phyloP scores from a whole-genome alignment of 2,113 vertebrate genomes.

The Cavia porcellus region DNA sequence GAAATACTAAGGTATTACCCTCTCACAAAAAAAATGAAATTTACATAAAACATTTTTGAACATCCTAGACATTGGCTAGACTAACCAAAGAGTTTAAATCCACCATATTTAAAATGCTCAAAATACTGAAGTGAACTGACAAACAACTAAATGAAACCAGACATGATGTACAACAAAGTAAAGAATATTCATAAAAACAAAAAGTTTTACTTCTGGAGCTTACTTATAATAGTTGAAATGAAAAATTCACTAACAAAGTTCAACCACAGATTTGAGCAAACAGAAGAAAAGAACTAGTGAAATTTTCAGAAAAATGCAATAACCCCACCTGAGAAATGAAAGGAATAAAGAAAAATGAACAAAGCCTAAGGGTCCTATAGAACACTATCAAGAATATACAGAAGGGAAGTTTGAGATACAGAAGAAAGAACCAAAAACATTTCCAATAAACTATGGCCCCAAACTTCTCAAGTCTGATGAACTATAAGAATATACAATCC shows the following conservation, averaged over 20 bases:
- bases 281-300: not conserved
- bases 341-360: not conserved
- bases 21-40: not conserved
- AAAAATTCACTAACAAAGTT: not conserved
- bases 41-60: not conserved
- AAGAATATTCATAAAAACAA: no score
- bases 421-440: no score
- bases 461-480: no score
- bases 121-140: not conserved
- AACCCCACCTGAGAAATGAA: not conserved
- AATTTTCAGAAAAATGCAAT: not conserved
- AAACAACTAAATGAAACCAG: not conserved
- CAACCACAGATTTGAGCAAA: not conserved
- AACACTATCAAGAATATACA: not conserved
- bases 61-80: not conserved
- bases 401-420: no score
- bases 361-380: not conserved
- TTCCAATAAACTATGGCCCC: no score
- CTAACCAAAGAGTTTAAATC: not conserved
- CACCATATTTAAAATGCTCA: not conserved
- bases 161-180: no score
- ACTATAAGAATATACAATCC: no score
- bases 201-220: not conserved
- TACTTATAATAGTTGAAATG: not conserved
- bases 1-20: not conserved